Evolutionary conservation across 2,888 invertebrate genomes (phyloP).

Genomic region (Lydus trimaculatus): DNA sequence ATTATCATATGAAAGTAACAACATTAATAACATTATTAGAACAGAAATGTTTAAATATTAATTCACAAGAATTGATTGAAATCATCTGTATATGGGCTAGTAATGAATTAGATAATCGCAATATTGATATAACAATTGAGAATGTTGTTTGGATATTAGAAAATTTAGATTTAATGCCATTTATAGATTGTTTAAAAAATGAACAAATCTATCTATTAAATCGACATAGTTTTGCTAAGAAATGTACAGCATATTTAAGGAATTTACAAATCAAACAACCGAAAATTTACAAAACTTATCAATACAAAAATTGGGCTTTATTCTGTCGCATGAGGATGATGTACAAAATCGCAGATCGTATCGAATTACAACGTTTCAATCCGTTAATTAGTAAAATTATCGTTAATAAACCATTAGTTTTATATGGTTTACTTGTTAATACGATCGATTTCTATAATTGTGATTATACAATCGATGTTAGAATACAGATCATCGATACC

Average conservation of each 20-base stretch:
- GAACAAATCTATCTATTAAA: not conserved
- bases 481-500: slow-evolving; percentile 29
- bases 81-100: slow-evolving; percentile 66
- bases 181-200: slow-evolving; percentile 28
- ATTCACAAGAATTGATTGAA: slow-evolving; percentile 64
- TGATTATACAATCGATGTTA: not conserved
- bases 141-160: slow-evolving; percentile 53
- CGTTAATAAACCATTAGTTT: slow-evolving; percentile 37
- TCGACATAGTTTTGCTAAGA: not conserved
- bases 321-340: slow-evolving; percentile 33
- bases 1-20: slow-evolving; percentile 62
- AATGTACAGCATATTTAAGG: slow-evolving; percentile 6
- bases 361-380: slow-evolving; percentile 38
- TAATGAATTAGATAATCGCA: slow-evolving; percentile 61
- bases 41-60: slow-evolving; percentile 63
- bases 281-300: slow-evolving; percentile 12
- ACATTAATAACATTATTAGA: slow-evolving; percentile 64
- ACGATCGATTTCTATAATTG: slow-evolving; percentile 28
- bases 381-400: slow-evolving; percentile 38
- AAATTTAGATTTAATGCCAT: slow-evolving; percentile 37
- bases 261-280: not conserved
- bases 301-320: slow-evolving; percentile 15
- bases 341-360: slow-evolving; percentile 45
- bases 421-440: slow-evolving; percentile 43
- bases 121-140: slow-evolving; percentile 56